Conservation (phyloP, 2,888 invertebrate species). For the Philhelius pedissequus region DNA sequence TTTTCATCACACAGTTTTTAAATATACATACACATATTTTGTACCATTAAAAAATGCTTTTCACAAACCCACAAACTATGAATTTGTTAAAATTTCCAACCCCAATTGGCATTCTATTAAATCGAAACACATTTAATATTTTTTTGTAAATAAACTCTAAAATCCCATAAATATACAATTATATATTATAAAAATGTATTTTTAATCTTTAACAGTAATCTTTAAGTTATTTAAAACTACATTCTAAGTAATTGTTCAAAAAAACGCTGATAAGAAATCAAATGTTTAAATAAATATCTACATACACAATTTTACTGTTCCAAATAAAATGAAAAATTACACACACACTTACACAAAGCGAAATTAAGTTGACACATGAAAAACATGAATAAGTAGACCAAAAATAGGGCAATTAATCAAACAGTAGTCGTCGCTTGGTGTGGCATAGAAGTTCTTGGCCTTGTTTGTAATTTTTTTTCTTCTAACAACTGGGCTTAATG, state of each 20-base stretch:
- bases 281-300: neutral
- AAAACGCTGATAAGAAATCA: neutral
- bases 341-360: constrained; percentile 4
- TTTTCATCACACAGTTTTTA: no score
- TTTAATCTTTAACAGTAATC: no score
- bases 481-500: constrained; percentile 37
- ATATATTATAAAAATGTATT: no score
- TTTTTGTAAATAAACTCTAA: no score
- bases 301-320: neutral
- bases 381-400: constrained; percentile 54
- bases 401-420: constrained; percentile 64
- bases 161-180: no score
- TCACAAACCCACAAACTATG: no score
- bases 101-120: no score
- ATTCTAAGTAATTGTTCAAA: neutral
- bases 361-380: constrained; percentile 39
- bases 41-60: no score
- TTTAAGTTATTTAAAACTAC: no score
- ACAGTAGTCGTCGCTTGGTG: constrained; percentile 47
- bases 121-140: no score
- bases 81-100: no score
- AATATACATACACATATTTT: no score
- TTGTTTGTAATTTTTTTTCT: neutral
- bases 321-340: constrained; percentile 7
- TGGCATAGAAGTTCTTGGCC: constrained; percentile 24